phyloP scores from a whole-genome alignment of 2,797 vertebrate genomes.

The Epinephelus awoara region DNA sequence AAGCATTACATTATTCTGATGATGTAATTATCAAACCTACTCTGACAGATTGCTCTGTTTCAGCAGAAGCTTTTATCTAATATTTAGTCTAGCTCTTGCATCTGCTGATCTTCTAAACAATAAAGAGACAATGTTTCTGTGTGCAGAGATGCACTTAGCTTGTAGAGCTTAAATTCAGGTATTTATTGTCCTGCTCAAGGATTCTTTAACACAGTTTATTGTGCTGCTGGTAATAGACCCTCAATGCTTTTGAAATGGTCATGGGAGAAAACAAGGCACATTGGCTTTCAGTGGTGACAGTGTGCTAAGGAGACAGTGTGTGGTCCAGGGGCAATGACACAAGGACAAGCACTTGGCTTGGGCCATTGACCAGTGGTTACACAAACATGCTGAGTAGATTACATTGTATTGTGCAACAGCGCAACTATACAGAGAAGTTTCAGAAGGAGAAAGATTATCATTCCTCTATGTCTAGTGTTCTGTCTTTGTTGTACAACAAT shows the following conservation, averaged over 20 bases:
- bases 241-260: neutral
- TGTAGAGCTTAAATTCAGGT: neutral
- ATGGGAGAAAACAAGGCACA: neutral
- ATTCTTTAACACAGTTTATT: neutral
- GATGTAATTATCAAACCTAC: conserved; percentile 3
- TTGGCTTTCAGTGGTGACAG: conserved; percentile 1
- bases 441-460: neutral
- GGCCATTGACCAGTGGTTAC: conserved; percentile 14
- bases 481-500: neutral
- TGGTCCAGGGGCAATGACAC: conserved; percentile 14
- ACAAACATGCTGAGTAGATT: conserved; percentile 23
- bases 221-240: neutral
- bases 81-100: neutral
- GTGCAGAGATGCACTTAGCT: neutral
- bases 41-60: conserved; percentile 6
- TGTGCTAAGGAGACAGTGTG: conserved; percentile 9
- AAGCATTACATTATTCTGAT: conserved; percentile 9
- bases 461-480: no score
- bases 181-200: neutral
- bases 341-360: neutral
- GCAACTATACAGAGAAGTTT: neutral
- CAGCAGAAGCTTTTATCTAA: conserved; percentile 11
- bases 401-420: neutral
- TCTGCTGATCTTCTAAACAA: neutral
- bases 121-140: neutral